These are phyloP conservation scores for Globia sparganii DNA, from an alignment of 2,888 invertebrate species.

Conservation along the genomic window DNA sequence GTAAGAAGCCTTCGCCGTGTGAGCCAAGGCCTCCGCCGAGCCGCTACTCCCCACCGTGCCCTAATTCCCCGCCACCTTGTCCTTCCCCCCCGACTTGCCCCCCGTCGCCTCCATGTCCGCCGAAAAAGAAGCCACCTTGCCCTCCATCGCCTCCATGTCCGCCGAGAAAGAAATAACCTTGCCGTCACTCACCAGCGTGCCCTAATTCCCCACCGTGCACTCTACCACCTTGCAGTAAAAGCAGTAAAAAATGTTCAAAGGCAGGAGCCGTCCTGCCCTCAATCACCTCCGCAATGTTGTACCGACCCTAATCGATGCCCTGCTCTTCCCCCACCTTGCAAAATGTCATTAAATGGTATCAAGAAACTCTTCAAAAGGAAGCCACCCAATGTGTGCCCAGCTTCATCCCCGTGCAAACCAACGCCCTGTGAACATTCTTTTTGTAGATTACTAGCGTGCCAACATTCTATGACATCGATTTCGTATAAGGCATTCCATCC, in stretches of 20 bases:
- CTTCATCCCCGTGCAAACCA: constrained; percentile 28
- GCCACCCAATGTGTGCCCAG: constrained; percentile 4
- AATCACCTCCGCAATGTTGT: constrained; percentile 23
- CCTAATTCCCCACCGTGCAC: constrained; percentile 1
- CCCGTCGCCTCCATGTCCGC: background rate
- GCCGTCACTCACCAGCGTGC: constrained; percentile 1
- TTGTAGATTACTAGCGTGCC: constrained; percentile 42
- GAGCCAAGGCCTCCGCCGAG: background rate
- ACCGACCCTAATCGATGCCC: constrained; percentile 34
- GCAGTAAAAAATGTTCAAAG: background rate
- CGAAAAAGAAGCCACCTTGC: background rate
- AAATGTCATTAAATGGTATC: constrained; percentile 2
- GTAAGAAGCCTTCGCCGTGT: constrained; percentile 1
- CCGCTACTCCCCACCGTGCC: background rate
- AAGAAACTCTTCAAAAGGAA: constrained; percentile 34
- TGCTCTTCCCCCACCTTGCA: constrained; percentile 26
- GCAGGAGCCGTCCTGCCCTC: constrained; percentile 10
- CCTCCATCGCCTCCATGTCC: background rate
- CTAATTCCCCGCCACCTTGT: no score
- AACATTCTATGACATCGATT: constrained; percentile 28
- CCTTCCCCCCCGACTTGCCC: no score
- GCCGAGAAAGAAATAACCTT: background rate
- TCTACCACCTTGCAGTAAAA: background rate
- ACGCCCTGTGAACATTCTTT: constrained; percentile 16
- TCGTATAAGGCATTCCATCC: constrained; percentile 26